Evolutionary conservation across 1,140 invertebrate genomes (phyloP), one percentile per base, ranked within the genome.

Genomic region (Ips typographus): DNA sequence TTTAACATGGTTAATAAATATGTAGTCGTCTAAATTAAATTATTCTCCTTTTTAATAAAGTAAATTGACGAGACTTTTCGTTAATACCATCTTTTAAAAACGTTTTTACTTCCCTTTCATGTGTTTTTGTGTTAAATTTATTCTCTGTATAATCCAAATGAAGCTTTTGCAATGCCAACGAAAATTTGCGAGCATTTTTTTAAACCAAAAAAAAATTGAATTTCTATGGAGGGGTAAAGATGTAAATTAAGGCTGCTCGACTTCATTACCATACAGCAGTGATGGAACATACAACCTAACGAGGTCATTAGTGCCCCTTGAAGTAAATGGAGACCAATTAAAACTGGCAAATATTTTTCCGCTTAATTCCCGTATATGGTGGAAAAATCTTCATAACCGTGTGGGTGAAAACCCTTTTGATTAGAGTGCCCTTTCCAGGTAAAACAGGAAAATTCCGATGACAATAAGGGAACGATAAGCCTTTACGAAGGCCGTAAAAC

Each of bases 401-500:
- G 44, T 8, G 44, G 44, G 44, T 22, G 22, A 22, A 22, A 49
- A 8, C 22, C 22, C 6, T 49, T 49, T 49, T 49, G 44, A 6
- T 3, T 6, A 22, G 44, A 22, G 44, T 49, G 1, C 22, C 22
- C 44, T 49, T 6, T 8, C 22, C 44, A 49, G 7, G 6, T 8
- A 49, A 8, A 49, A 49, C 44, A 49, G 6, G 22, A 49, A 49
- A 49, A 1, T 22, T 22, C 22, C 44, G 44, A 49, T 49, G 22
- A 49, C 44, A 49, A 49, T 49, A 49, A 49, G 44, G 6, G 44
- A 49, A 49, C 44, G 53, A 56, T 56, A 37, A 56, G 39, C 39
- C 38, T 22, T 38, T 38, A 56, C 22, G 22, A 8, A 56, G 22
- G 36, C 53, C 53, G 39, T 56, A 56, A 59, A 59, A 59, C n/a